Evolutionary conservation across 2,797 vertebrate genomes (phyloP).

Genomic region (Pachyuromys duprasi): DNA sequence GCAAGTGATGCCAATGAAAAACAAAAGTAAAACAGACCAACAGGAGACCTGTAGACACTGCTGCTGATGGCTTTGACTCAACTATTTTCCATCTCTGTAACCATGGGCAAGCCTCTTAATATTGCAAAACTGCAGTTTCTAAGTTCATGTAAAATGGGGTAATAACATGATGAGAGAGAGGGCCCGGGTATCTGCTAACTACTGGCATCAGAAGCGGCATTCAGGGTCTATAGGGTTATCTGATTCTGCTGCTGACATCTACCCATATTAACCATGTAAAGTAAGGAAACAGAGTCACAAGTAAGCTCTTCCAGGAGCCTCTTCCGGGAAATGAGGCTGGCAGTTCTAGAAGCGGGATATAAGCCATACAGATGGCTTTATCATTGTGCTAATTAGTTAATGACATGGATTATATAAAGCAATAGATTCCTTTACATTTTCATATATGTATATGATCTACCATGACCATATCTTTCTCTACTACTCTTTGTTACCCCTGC

Average conservation of each 20-base stretch:
- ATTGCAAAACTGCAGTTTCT: background rate
- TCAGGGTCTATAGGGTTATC: too few species aligned
- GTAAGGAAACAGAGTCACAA: background rate
- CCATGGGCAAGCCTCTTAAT: too few species aligned
- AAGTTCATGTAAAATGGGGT: background rate
- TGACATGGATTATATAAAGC: background rate
- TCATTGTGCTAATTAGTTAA: background rate
- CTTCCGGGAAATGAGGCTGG: background rate
- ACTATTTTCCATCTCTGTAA: background rate
- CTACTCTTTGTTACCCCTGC: background rate
- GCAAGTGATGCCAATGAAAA: background rate
- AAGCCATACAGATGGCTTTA: background rate
- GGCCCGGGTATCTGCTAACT: fast-evolving
- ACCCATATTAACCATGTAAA: background rate
- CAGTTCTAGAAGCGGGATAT: background rate
- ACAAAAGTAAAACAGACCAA: background rate
- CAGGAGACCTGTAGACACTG: background rate
- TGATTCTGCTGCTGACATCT: background rate
- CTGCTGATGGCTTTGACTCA: background rate
- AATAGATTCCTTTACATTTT: background rate
- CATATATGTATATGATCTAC: background rate
- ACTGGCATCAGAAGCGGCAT: background rate
- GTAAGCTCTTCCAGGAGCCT: background rate
- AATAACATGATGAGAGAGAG: background rate
- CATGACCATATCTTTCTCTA: background rate